phyloP scores from a whole-genome alignment of 2,888 invertebrate genomes.

The Cremastinae sp. region DNA sequence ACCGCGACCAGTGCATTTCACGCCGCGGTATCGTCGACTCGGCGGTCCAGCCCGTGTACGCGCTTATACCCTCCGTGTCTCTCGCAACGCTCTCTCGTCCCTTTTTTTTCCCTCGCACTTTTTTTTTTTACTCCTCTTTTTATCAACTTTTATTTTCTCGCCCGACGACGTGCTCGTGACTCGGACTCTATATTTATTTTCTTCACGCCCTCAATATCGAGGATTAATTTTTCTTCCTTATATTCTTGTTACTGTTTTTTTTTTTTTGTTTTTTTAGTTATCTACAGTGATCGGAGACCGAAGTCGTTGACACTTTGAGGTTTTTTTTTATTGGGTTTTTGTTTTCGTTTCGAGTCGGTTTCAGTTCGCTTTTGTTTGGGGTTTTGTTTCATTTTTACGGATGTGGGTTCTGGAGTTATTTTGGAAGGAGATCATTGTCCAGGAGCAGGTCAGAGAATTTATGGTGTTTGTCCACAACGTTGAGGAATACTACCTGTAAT shows the following conservation, averaged over 20 bases:
- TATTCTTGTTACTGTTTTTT: too few relatives aligned
- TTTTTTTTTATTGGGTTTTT: too few relatives aligned
- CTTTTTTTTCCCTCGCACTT: conserved; percentile 8
- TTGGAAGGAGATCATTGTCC: not conserved
- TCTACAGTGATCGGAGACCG: too few relatives aligned
- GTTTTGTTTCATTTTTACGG: not conserved
- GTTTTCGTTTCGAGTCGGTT: not conserved
- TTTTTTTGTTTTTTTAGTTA: too few relatives aligned
- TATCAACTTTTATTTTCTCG: not conserved
- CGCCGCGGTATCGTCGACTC: conserved; percentile 72
- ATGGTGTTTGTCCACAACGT: conserved; percentile 12
- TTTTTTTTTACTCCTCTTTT: not conserved
- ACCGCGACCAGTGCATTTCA: conserved; percentile 74
- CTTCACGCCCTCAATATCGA: not conserved
- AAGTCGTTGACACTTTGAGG: too few relatives aligned
- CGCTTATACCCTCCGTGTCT: conserved; percentile 5
- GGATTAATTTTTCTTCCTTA: too few relatives aligned
- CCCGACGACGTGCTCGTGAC: not conserved
- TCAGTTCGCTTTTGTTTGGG: not conserved
- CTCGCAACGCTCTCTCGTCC: conserved; percentile 13
- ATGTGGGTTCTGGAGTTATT: not conserved
- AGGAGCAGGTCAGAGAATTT: not conserved
- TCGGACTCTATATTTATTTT: not conserved
- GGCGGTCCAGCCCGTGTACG: conserved; percentile 32
- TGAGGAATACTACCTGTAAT: conserved; percentile 59